Evolutionary conservation across 1,140 invertebrate genomes (phyloP).

Genomic region (Meloidogyne exigua): DNA sequence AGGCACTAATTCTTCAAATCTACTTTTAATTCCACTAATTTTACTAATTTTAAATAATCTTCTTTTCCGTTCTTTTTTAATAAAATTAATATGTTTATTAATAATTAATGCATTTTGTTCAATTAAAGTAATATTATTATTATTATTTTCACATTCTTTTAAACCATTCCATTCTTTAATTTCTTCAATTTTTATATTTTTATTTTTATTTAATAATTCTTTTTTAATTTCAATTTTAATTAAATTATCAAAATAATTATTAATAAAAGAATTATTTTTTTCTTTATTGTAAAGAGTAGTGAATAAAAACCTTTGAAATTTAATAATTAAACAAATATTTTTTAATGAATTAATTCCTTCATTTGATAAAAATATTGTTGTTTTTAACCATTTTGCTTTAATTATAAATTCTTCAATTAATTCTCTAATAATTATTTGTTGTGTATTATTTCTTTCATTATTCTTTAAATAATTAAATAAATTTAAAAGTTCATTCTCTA

Average conservation of each 20-base stretch:
- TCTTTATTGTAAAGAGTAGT: neutral
- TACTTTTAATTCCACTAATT: neutral
- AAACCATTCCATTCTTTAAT: neutral
- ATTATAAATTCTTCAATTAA: neutral
- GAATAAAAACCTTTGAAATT: neutral
- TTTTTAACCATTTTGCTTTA: neutral
- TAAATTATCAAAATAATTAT: neutral
- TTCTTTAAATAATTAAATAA: too few relatives aligned
- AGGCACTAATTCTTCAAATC: neutral
- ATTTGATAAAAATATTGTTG: neutral
- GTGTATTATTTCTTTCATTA: too few relatives aligned
- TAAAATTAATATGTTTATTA: neutral
- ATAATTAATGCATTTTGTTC: neutral
- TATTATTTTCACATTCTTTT: neutral
- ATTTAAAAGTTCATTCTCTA: neutral
- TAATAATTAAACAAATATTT: conserved; percentile 3
- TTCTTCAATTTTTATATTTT: neutral
- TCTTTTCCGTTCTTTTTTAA: neutral
- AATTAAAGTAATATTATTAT: neutral
- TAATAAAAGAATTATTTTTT: neutral
- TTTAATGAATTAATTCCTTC: neutral
- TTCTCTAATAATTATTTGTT: neutral
- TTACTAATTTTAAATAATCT: neutral
- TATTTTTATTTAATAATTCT: neutral
- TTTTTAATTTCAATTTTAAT: neutral